Evolutionary conservation across 2,113 vertebrate species (phyloP), one percentile per base, ranked within the genome.

Genomic region (Proteles cristata): DNA sequence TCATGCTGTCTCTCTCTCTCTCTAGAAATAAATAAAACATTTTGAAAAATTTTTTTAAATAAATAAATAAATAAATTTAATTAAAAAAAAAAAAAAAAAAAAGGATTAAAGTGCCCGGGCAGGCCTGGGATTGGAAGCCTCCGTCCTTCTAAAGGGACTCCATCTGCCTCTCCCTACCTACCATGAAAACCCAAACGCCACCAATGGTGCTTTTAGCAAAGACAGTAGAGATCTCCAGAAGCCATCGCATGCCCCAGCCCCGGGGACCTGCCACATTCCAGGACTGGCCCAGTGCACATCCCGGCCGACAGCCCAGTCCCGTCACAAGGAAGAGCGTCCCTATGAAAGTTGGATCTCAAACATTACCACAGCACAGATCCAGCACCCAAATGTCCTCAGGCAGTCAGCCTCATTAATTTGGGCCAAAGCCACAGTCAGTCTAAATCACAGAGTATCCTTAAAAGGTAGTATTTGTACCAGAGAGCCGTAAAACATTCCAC

Each of bases 351-450:
- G 0, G 87, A 9, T 74, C 85, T n/a, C 9, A 35, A 87, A 10
- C 21, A 14, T 0, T 10, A 23, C 26, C 39, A 5, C 4, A 4
- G 16, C 1, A 50, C 0, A 7, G 55, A 43, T 0, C 0, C 33
- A n/a, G 68, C 68, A 55, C 69, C 85, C 80, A n/a, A 2, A 71
- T 7, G 10, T 68, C 73, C 69, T 73, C 11, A 1, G 39, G 69
- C 86, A 17, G 58, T 63, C n/a, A 74, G 81, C 28, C 53, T 55
- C 81, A 39, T 53, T 79, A 39, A 74, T n/a, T 16, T 19, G 85
- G 77, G 85, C 55, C 45, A n/a, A 58, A 48, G 66, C 28, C 0
- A 11, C 0, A 0, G 43, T 48, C 39, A n/a, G 61, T 77, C 9
- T 9, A 50, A 77, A 83, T 61, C 81, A 80, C 48, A 81, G 43